These are phyloP conservation scores for Orchesella cincta DNA, from an alignment of 1,140 invertebrate species.

Conservation along the genomic window DNA sequence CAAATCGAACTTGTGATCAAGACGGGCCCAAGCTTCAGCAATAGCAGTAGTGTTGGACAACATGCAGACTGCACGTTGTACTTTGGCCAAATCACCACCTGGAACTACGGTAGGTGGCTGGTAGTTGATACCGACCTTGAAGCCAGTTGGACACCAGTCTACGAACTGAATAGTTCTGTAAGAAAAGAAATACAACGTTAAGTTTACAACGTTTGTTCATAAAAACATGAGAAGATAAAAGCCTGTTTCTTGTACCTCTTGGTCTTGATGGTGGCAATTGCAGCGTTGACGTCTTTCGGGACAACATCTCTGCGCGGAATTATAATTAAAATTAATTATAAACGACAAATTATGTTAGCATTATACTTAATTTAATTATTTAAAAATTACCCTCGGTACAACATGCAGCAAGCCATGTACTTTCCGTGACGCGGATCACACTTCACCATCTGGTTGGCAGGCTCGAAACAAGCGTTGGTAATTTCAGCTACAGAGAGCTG, in stretches of 20 bases:
- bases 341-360: too few species aligned
- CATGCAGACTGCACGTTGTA: constrained; percentile 73
- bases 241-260: constrained; percentile 56
- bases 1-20: constrained; percentile 80
- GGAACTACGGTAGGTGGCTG: constrained; percentile 72
- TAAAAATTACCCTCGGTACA: constrained; percentile 77
- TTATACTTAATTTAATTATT: too few species aligned
- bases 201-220: background rate
- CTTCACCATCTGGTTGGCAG: constrained; percentile 72
- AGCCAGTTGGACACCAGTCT: constrained; percentile 87
- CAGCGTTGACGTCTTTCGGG: constrained; percentile 70
- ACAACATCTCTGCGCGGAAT: too few species aligned
- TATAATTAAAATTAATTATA: too few species aligned
- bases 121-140: constrained; percentile 77
- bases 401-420: constrained; percentile 80
- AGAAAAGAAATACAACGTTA: background rate
- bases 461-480: constrained; percentile 79
- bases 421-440: constrained; percentile 63
- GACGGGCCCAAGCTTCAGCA: constrained; percentile 73
- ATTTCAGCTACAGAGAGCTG: constrained; percentile 76
- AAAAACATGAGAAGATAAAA: background rate
- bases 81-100: constrained; percentile 62
- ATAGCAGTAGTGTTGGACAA: constrained; percentile 82
- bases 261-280: constrained; percentile 69
- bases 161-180: constrained; percentile 79